Conservation (phyloP, 1,140 invertebrate species). For the Myzus persicae region DNA sequence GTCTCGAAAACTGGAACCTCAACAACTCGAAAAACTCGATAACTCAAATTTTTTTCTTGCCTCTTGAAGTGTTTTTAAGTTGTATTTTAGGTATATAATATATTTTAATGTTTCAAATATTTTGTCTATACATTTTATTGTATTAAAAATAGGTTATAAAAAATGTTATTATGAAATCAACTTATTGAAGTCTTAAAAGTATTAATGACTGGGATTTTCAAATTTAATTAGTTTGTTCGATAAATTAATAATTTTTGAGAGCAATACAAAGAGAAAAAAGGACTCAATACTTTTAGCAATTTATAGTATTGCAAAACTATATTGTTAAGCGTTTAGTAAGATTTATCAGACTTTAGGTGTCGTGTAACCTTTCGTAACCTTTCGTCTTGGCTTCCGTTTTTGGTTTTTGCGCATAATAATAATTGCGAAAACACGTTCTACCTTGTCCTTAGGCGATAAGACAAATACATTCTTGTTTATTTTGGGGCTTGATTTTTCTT, state of each 20-base stretch:
- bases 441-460: background rate
- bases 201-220: background rate
- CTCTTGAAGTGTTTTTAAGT: too few relatives aligned
- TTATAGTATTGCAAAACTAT: background rate
- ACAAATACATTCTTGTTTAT: conserved; percentile 30
- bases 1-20: too few relatives aligned
- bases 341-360: background rate
- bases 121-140: background rate
- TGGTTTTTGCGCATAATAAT: conserved; percentile 14
- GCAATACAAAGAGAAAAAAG: background rate
- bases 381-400: background rate
- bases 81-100: too few relatives aligned
- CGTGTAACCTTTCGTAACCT: background rate
- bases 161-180: background rate
- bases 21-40: too few relatives aligned
- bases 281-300: background rate
- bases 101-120: background rate
- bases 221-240: background rate
- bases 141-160: background rate
- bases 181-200: background rate
- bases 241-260: background rate
- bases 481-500: background rate
- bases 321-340: background rate
- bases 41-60: too few relatives aligned
- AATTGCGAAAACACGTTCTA: background rate